Evolutionary conservation across 2,888 invertebrate species (phyloP), one percentile per base, ranked within the genome.

Genomic region (Prosapia bicincta): DNA sequence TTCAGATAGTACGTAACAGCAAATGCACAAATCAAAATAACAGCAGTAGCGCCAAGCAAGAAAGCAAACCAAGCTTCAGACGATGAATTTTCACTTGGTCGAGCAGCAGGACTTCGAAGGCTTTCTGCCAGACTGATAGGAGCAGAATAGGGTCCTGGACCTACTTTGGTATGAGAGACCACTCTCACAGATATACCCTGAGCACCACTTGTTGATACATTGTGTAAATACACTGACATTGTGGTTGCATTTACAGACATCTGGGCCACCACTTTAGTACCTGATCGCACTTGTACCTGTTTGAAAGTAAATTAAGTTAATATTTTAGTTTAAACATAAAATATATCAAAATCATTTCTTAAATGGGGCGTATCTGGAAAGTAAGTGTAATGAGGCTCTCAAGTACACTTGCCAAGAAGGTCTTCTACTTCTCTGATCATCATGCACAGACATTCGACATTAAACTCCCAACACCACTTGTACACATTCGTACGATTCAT

Each of bases 181-280:
- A 98, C 92, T 76, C 94, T 90, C 0, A 97, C 95, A 79, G 92
- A 93, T 66, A 74, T 77, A 79, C 65, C 72, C 85, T 98, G 98
- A 5, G 92, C 88, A 2, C 93, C 93, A 72, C 95, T 95, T 2
- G 92, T 88, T 10, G 94, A 92, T 73, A 99, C 87, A 83, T 97
- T 96, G 84, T 94, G 94, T 23, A 99, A 91, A 66, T 95, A 90
- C 9, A 97, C 93, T 1, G 94, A 94, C n/a, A 93, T 93, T 0
- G 95, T 95, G 13, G 93, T 91, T 6, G 96, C 92, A 80, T 96
- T 96, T 73, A 97, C 88, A 0, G 94, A 92, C 90, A 96, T 93
- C 83, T 94, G 93, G 73, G 93, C 93, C 70, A 94, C 84, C 77
- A 91, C 88, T 82, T 88, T 88, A 26, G 88, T 87, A 82, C 90